Percentiles rank a stretch among this genome's conserved stretches.
Conservation (phyloP, 2,888 invertebrate genomes). For the Spisula solida region DNA sequence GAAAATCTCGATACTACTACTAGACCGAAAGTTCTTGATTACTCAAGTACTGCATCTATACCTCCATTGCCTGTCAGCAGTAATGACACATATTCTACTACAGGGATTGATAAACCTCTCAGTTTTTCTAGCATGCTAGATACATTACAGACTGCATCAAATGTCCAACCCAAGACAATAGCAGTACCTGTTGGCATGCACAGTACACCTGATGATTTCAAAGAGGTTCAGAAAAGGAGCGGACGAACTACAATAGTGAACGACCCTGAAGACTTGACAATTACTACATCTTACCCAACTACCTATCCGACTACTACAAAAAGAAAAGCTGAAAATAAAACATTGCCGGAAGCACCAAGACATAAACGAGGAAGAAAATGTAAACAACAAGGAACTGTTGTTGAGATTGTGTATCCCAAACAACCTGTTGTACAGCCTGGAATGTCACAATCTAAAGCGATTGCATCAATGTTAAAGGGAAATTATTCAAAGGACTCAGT, state of each 20-base stretch:
- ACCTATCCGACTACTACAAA: no score
- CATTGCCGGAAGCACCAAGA: background rate
- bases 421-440: background rate
- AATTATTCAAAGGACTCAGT: background rate
- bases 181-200: background rate
- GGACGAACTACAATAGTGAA: background rate
- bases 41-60: background rate
- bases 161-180: background rate
- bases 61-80: background rate
- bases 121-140: background rate
- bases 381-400: background rate
- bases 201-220: slow-evolving; percentile 1
- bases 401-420: slow-evolving; percentile 12
- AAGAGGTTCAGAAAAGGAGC: background rate
- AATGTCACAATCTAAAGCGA: background rate
- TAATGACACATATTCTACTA: background rate
- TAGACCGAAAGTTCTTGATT: background rate
- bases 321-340: background rate
- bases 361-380: background rate
- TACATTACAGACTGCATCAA: background rate
- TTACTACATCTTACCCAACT: background rate
- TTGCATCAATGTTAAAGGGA: background rate
- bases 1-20: background rate
- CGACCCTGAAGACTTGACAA: background rate
- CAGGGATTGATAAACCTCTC: background rate